Base-by-base conservation (phyloP, 1,140 invertebrate species). In the Bathynomus jamesi region DNA sequence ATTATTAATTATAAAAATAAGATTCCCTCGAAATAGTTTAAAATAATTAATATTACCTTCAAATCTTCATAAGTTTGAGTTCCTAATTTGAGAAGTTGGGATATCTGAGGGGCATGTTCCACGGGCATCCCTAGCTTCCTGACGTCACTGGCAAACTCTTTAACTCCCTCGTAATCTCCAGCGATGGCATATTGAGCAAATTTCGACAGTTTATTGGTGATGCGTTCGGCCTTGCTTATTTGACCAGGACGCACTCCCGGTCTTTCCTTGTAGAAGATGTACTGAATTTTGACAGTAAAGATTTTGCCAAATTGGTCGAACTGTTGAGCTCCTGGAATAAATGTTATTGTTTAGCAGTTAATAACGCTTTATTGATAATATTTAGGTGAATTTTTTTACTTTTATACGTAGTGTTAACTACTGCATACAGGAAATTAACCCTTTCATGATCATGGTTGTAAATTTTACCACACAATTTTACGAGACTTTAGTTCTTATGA, bases 271-370 rank as follows among this genome's bases (percentile, higher is more conserved):
- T 99, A 99, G 82, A 98, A 96, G 30, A 99, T 91, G 80, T 98
- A 98, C 80, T 99, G 96, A 60, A 99, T 84, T 83, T 99, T 99
- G 17, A 98, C 88, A 0, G 97, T 99, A 83, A 99, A 98, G 78
- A 99, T 99, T 84, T 99, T 99, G 4, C 96, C 96, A 82, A 92
- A 99, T 80, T 96, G 91, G 84, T 99, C 97, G 82, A 93, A 98
- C 82, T 98, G 96, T 83, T 98, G 96, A 28, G 95, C 91, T n/a
- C 90, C 90, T 80, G 83, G 5, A 53, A 53, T 1, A 53, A 2
- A 53, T 53, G 2, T 53, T n/a, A n/a, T n/a, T n/a, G n/a, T n/a
- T n/a, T n/a, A n/a, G n/a, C n/a, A n/a, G n/a, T n/a, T n/a, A n/a
- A n/a, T n/a, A n/a, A n/a, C n/a, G n/a, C n/a, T n/a, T n/a, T n/a